These are phyloP conservation scores for Rissa tridactyla DNA, from an alignment of 2,113 vertebrate species.

Conservation along the genomic window DNA sequence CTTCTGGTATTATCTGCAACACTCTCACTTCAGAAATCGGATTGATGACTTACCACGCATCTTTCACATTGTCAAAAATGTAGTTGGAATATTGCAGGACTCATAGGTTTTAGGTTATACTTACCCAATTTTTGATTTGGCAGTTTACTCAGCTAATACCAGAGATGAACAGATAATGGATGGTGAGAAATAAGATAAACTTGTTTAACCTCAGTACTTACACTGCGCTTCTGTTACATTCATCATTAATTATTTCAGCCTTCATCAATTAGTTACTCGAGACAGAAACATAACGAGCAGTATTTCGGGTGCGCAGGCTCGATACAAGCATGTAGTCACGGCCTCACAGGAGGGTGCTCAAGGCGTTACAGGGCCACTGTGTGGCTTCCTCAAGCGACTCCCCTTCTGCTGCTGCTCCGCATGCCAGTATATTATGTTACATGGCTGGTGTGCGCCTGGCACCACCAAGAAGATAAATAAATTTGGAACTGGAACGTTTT, in stretches of 20 bases:
- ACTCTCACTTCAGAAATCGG: not conserved
- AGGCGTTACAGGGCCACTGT: not conserved
- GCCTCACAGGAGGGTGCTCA: not conserved
- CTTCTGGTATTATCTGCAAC: not conserved
- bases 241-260: constrained; percentile 79
- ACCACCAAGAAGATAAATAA: not conserved
- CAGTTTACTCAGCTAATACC: constrained; percentile 51
- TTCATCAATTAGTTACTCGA: constrained; percentile 77
- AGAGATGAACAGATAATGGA: constrained; percentile 3
- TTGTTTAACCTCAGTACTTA: constrained; percentile 64
- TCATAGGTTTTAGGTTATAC: not conserved
- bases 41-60: not conserved
- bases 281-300: constrained; percentile 64
- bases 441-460: not conserved
- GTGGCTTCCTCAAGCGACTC: not conserved
- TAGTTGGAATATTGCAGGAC: not conserved
- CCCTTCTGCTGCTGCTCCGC: not conserved
- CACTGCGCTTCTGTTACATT: constrained; percentile 71
- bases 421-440: not conserved
- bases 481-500: not conserved
- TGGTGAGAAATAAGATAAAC: constrained; percentile 64
- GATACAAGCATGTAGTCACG: constrained; percentile 5
- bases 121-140: constrained; percentile 28
- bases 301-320: constrained; percentile 33
- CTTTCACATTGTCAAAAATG: not conserved